phyloP scores from a whole-genome alignment of 2,797 vertebrate genomes.

The Crypturellus tataupa region DNA sequence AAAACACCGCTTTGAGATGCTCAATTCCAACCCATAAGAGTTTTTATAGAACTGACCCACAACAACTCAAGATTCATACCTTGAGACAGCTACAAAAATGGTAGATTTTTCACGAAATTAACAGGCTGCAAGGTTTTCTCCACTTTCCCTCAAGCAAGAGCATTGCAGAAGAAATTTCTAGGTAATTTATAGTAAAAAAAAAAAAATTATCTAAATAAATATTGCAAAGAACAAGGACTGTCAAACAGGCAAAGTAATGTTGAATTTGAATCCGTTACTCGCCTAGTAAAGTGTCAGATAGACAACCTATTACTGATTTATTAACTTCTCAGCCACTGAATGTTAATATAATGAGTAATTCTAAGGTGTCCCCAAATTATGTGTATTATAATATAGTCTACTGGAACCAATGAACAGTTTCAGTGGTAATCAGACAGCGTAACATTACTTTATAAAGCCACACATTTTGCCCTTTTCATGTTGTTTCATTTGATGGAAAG shows the following conservation, averaged over 20 bases:
- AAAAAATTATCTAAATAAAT: no score
- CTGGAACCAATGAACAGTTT: slow-evolving; percentile 11
- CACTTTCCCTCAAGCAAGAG: background rate
- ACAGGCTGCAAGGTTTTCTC: background rate
- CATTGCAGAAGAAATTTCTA: background rate
- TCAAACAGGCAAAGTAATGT: background rate
- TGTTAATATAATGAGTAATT: background rate
- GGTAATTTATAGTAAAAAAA: no score
- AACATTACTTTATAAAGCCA: background rate
- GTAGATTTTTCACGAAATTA: background rate
- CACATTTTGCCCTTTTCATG: slow-evolving; percentile 41
- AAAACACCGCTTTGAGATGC: background rate
- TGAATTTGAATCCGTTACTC: background rate
- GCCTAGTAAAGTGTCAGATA: background rate
- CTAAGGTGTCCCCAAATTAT: background rate
- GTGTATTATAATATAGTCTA: background rate
- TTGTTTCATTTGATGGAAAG: slow-evolving; percentile 66
- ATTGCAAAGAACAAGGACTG: background rate
- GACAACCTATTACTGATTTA: background rate
- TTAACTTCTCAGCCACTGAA: background rate
- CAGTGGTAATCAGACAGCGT: background rate
- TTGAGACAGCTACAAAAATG: background rate
- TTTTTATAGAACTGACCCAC: background rate
- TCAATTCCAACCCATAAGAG: rapidly evolving
- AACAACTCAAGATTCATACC: background rate